Conservation (phyloP, 2,797 vertebrate species). For the Petrocephalus schoutedeni region DNA sequence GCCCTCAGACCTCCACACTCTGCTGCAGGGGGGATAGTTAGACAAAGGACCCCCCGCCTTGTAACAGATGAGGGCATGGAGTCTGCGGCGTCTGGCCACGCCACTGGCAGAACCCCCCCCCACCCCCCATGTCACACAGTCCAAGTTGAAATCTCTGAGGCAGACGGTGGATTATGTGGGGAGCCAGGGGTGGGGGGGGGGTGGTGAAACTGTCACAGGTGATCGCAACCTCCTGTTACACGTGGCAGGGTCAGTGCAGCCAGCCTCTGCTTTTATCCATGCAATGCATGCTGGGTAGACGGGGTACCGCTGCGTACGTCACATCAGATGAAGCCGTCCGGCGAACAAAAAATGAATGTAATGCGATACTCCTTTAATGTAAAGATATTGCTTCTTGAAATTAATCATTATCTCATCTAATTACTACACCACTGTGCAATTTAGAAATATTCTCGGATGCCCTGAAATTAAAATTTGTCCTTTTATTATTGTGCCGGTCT, state of each 20-base stretch:
- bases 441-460: slow-evolving; percentile 3
- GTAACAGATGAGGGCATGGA: not conserved
- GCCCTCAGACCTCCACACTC: not conserved
- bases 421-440: not conserved
- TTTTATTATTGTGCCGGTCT: not conserved
- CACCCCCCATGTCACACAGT: not conserved
- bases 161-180: not conserved
- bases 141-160: not conserved
- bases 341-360: not conserved
- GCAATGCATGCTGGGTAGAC: not conserved
- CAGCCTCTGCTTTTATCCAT: not conserved
- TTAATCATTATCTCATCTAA: slow-evolving; percentile 13
- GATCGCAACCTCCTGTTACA: not conserved
- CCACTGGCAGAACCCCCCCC: not conserved
- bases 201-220: not conserved
- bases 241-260: not conserved
- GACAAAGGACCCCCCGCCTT: not conserved
- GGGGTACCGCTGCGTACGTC: not conserved
- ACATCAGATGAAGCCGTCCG: not conserved
- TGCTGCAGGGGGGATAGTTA: not conserved
- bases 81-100: not conserved
- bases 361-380: not conserved
- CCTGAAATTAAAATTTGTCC: not conserved
- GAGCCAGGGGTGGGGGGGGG: not conserved
- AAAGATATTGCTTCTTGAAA: not conserved